Percentiles rank a stretch among this genome's conserved stretches.
phyloP scores from a whole-genome alignment of 2,888 invertebrate genomes.

The Drosophila ustulata region DNA sequence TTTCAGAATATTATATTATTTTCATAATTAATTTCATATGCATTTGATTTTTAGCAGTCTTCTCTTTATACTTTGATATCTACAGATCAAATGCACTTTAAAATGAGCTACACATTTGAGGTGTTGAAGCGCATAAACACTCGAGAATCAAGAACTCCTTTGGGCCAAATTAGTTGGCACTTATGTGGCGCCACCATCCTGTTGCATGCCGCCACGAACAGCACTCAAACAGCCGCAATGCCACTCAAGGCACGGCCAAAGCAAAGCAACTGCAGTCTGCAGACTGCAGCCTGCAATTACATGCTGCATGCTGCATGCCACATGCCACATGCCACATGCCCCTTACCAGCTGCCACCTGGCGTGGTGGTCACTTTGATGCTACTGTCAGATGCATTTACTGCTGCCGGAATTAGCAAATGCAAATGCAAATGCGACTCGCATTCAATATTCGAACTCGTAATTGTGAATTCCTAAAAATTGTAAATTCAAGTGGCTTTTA shows the following conservation, averaged over 20 bases:
- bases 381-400: constrained; percentile 3
- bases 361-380: constrained; percentile 8
- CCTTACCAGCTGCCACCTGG: background rate
- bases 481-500: background rate
- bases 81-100: no score
- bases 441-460: background rate
- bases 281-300: background rate
- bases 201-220: constrained; percentile 30
- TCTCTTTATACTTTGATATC: no score
- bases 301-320: background rate
- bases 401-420: background rate
- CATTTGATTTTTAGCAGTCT: no score
- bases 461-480: background rate
- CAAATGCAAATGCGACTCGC: background rate
- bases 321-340: no score
- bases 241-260: constrained; percentile 7
- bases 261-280: no score
- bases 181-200: constrained; percentile 18
- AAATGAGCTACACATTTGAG: background rate
- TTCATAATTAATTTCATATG: no score
- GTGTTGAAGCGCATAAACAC: background rate
- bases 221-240: constrained; percentile 3
- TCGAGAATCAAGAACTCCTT: background rate
- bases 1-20: no score
- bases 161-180: constrained; percentile 14